phyloP scores from a whole-genome alignment of 2,797 vertebrate species.

The Melanotaenia maccullochi region DNA sequence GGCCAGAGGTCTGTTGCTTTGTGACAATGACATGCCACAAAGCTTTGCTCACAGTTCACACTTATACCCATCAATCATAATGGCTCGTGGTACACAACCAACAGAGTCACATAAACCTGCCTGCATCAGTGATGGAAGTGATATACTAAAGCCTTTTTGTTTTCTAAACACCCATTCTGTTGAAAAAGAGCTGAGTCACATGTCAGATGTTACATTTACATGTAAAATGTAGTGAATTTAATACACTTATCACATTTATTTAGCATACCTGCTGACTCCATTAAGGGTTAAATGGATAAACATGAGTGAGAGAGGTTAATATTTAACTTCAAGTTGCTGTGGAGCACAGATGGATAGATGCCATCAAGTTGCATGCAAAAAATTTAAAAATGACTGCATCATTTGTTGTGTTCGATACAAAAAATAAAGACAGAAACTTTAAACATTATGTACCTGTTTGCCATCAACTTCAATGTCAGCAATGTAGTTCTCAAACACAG shows the following conservation, averaged over 20 bases:
- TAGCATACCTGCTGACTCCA: too few species aligned
- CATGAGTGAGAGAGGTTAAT: background rate
- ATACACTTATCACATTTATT: background rate
- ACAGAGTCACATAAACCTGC: conserved; percentile 19
- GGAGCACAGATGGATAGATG: background rate
- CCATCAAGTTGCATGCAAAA: background rate
- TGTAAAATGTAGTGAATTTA: background rate
- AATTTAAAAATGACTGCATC: background rate
- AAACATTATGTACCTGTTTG: conserved; percentile 88
- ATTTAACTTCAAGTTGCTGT: background rate
- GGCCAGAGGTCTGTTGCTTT: conserved; percentile 31
- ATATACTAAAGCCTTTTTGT: background rate
- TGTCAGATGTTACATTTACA: background rate
- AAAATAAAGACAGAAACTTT: background rate
- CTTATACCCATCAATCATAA: conserved; percentile 8
- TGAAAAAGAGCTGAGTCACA: background rate
- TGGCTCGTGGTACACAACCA: conserved; percentile 19
- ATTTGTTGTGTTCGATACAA: background rate
- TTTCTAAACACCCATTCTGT: background rate
- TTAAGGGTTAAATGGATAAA: background rate
- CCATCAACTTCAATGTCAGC: conserved; percentile 97
- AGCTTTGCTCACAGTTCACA: conserved; percentile 28
- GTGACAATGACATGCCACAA: conserved; percentile 39
- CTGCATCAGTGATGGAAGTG: background rate
- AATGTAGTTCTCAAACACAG: conserved; percentile 98